Evolutionary conservation across 2,888 invertebrate genomes (phyloP), one percentile per base, ranked within the genome.

Genomic region (Corythucha ciliata): DNA sequence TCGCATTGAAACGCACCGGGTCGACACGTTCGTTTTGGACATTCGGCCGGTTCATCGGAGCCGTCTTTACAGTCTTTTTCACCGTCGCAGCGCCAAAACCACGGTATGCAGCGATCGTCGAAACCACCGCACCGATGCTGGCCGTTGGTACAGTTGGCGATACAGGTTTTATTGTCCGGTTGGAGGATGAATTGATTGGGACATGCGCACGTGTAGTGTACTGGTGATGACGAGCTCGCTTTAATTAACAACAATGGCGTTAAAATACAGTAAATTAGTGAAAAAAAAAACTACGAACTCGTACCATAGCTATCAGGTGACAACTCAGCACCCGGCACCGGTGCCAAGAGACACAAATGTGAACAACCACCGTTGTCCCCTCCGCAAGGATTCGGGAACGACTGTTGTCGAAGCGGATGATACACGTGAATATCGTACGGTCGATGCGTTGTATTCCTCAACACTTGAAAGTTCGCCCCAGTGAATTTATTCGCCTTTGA

Each of bases 341-440:
- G 90, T 0, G 90, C 80, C 36, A 98, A 81, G 22, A 98, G 72
- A 65, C 97, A 97, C 5, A 97, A 75, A 72, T 97, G 96, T 0
- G 92, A 90, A 65, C 97, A 98, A 3, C 91, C 92, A 20, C 94
- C 96, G 65, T 98, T 97, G 65, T 90, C 84, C 1, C 73, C 72
- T 1, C 84, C 88, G 65, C 97, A 98, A 0, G 97, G 96, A 70
- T 96, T 93, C 1, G 75, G 71, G 64, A 86, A 90, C 0, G 84
- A 78, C 29, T 88, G 68, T 65, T 96, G 96, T 47, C 88, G 72
- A 37, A 94, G 70, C 1, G 88, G 87, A 69, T 97, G 97, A 63
- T 88, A 90, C 8, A 90, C 77, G 65, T 93, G 91, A 58, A 96
- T 78, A 63, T 94, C 94, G 67, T 92, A 93, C 0, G 96, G 94